phyloP scores from a whole-genome alignment of 2,888 invertebrate species.

The Dolomedes plantarius region DNA sequence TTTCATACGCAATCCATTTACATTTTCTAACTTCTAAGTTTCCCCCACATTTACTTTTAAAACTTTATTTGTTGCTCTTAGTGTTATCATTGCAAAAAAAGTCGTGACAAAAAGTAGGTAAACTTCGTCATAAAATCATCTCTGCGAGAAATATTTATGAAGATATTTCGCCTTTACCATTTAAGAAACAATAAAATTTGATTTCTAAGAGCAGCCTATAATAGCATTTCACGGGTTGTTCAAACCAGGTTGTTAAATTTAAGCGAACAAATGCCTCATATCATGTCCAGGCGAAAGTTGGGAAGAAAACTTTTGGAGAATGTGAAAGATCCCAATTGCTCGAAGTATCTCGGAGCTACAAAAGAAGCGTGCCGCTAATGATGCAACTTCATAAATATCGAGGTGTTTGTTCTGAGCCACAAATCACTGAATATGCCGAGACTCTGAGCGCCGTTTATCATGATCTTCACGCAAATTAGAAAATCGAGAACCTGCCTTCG shows the following conservation, averaged over 20 bases:
- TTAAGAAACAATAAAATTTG: too few species aligned
- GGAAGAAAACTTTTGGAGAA: neutral
- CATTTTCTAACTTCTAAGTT: too few species aligned
- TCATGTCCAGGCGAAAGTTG: neutral
- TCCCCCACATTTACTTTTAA: too few species aligned
- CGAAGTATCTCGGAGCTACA: neutral
- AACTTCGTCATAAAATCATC: too few species aligned
- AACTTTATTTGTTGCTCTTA: too few species aligned
- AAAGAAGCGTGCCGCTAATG: conserved; percentile 1
- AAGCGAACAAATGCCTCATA: neutral
- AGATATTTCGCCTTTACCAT: too few species aligned
- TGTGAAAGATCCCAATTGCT: neutral
- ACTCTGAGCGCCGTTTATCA: neutral
- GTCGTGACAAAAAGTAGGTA: too few species aligned
- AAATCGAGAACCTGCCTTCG: conserved; percentile 36
- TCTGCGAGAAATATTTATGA: too few species aligned
- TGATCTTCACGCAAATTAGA: conserved; percentile 47
- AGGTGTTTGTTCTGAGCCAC: conserved; percentile 4
- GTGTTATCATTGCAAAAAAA: too few species aligned
- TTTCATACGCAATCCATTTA: too few species aligned
- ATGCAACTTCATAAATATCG: conserved; percentile 8
- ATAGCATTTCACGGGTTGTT: neutral
- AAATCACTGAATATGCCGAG: conserved; percentile 1
- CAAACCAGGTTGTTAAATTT: neutral
- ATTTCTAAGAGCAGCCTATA: neutral